Evolutionary conservation across 2,888 invertebrate genomes (phyloP).

Genomic region (Agonopterix arenella): DNA sequence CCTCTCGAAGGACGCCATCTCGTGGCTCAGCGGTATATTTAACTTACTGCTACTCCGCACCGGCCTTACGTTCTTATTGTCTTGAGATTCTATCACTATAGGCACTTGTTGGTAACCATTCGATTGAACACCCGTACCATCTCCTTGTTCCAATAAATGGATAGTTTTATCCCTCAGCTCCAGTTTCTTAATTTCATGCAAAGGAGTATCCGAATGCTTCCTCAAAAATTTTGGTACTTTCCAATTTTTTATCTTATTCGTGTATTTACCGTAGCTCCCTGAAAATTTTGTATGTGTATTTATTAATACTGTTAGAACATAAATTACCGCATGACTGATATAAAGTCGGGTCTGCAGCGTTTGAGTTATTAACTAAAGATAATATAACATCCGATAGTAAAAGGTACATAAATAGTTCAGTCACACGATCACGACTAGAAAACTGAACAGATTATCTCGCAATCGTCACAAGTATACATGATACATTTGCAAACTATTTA

Average conservation of each 20-base stretch:
- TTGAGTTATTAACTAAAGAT: slow-evolving; percentile 8
- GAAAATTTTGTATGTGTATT: slow-evolving; percentile 23
- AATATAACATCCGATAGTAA: slow-evolving; percentile 4
- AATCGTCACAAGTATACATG: slow-evolving; percentile 15
- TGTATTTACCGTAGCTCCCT: slow-evolving; percentile 78
- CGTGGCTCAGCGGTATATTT: slow-evolving; percentile 64
- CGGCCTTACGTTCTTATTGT: slow-evolving; percentile 42
- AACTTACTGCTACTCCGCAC: slow-evolving; percentile 54
- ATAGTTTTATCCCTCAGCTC: slow-evolving; percentile 55
- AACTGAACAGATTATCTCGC: slow-evolving; percentile 19
- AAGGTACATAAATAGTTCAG: slow-evolving; percentile 5
- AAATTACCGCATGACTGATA: slow-evolving; percentile 14
- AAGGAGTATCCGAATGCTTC: slow-evolving; percentile 75
- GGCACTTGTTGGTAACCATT: slow-evolving; percentile 82
- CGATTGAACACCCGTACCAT: slow-evolving; percentile 35
- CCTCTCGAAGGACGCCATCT: slow-evolving; percentile 72
- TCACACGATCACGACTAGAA: slow-evolving; percentile 1
- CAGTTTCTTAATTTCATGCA: slow-evolving; percentile 63
- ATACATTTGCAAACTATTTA: slow-evolving; percentile 23
- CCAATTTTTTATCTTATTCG: slow-evolving; percentile 80
- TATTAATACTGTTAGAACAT: slow-evolving; percentile 1
- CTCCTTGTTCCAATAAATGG: slow-evolving; percentile 51
- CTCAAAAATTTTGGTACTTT: slow-evolving; percentile 82
- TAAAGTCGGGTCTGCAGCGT: slow-evolving; percentile 9
- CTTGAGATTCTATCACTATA: slow-evolving; percentile 77